phyloP scores from a whole-genome alignment of 2,113 vertebrate genomes.

The Leptocoma aspasia region DNA sequence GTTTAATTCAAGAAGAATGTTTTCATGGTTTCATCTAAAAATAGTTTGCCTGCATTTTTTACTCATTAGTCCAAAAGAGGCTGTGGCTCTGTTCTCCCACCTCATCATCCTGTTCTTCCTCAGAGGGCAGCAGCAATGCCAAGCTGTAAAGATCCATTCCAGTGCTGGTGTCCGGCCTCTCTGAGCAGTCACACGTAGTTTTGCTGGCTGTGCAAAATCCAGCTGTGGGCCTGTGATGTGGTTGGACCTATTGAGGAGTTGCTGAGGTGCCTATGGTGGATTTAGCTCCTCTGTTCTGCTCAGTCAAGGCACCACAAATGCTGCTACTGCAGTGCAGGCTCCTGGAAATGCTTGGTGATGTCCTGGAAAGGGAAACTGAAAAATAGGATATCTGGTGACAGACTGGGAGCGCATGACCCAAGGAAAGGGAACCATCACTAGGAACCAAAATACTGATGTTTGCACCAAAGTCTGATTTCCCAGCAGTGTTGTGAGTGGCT shows the following conservation, averaged over 20 bases:
- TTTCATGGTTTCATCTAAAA: conserved; percentile 69
- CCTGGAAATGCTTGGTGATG: not conserved
- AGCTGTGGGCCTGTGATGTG: not conserved
- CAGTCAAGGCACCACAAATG: not conserved
- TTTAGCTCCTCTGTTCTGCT: not conserved
- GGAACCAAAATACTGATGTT: not conserved
- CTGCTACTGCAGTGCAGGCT: not conserved
- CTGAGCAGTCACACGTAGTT: not conserved
- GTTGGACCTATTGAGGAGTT: not conserved
- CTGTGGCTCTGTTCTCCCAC: conserved; percentile 52
- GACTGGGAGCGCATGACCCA: too few species aligned
- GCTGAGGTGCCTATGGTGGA: not conserved
- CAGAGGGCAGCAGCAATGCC: conserved; percentile 48
- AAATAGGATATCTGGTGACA: not conserved
- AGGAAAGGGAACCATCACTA: not conserved
- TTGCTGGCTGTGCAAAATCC: not conserved
- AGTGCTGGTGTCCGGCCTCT: conserved; percentile 12
- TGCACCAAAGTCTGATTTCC: not conserved
- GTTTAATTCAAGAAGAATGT: conserved; percentile 50
- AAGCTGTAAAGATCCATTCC: conserved; percentile 56
- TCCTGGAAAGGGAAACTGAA: not conserved
- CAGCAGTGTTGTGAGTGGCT: not conserved
- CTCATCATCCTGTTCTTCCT: conserved; percentile 55
- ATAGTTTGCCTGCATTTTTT: conserved; percentile 66
- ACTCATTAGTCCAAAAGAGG: conserved; percentile 49